Evolutionary conservation across 2,797 vertebrate species (phyloP), one percentile per base, ranked within the genome.

Genomic region (Enteromius radiatus): DNA sequence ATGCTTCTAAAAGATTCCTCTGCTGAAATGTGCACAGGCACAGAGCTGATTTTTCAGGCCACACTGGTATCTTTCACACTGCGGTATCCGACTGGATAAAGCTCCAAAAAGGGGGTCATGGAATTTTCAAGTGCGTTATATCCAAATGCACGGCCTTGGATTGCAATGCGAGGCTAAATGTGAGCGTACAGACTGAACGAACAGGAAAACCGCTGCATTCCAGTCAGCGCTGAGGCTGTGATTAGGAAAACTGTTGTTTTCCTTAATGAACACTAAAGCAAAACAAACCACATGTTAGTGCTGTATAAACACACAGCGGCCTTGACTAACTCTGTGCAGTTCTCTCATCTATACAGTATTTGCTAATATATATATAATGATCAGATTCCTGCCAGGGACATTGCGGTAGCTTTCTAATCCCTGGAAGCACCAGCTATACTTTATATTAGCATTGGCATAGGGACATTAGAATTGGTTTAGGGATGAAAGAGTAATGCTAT

Each of bases 201-300:
- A 87, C 81, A 82, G 85, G 83, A 84, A 80, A 89, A 86, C 86
- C 31, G 71, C 86, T 43, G 3, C 84, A 85, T 91, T 90, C 88
- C 86, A 63, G 84, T 54, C 64, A 64, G 36, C 73, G 59, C 31
- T 36, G 87, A 86, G 82, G 88, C 91, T 91, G 89, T 89, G 89
- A 92, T 91, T 89, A 88, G 67, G 87, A 89, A 89, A 88, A 88
- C 86, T 76, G 84, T 78, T 83, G 82, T 82, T 91, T 83, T 86
- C 89, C 81, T 88, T 91, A 91, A 92, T 91, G 90, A 92, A 91
- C 81, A 89, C 88, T 80, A 75, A 84, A 81, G 84, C 85, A 74
- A 89, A 87, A 87, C 82, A 89, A 92, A 90, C 87, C 87, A 80
- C 70, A 86, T 45, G 74, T 76, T 90, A 87, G 91, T 82, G 78